Percentiles rank a stretch among this genome's conserved stretches.
Conservation (phyloP, 2,797 vertebrate genomes). For the Perodicticus potto region DNA sequence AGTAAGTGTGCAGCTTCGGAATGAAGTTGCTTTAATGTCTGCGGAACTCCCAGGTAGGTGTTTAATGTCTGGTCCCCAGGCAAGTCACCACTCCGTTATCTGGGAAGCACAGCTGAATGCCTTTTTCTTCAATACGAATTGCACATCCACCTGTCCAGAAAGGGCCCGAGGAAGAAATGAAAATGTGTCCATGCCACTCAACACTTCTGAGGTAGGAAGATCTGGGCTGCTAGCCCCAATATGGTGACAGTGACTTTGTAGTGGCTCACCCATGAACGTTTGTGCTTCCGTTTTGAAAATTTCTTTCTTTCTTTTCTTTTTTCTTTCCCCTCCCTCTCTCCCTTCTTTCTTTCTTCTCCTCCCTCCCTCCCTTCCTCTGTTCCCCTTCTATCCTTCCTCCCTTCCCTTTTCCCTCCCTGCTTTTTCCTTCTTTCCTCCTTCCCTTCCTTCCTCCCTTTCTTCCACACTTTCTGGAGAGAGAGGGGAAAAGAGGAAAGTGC, state of each 20-base stretch:
- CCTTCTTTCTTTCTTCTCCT: no score
- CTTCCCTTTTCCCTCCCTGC: no score
- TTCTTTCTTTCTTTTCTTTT: not conserved
- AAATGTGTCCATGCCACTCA: not conserved
- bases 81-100: slow-evolving; percentile 32
- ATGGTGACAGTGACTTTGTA: not conserved
- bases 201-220: not conserved
- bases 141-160: not conserved
- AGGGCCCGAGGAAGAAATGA: slow-evolving; percentile 77
- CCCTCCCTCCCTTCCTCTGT: no score
- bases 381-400: no score
- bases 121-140: slow-evolving; percentile 60
- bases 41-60: slow-evolving; percentile 60
- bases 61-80: slow-evolving; percentile 58
- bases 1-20: slow-evolving; percentile 72
- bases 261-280: not conserved
- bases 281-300: not conserved
- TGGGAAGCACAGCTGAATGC: slow-evolving; percentile 49
- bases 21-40: slow-evolving; percentile 66
- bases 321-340: no score
- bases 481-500: not conserved
- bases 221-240: not conserved
- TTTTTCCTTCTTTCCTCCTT: no score
- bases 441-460: no score
- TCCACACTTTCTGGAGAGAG: not conserved